Conservation (phyloP, 2,888 invertebrate genomes). For the Dioctria rufipes region DNA sequence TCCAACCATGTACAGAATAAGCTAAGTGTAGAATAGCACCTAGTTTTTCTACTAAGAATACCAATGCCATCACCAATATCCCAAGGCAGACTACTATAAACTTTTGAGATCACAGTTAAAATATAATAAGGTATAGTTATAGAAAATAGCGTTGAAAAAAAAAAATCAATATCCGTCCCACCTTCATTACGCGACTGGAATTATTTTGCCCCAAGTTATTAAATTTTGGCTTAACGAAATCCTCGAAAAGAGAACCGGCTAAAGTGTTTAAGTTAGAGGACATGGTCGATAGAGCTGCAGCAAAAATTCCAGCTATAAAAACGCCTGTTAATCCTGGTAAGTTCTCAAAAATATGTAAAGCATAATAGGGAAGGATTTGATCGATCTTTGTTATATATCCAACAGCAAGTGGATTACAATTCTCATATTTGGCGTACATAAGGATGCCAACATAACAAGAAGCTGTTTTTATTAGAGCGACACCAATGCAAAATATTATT, state of each 20-base stretch:
- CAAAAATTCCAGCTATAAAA: slow-evolving; percentile 73
- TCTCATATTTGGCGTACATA: slow-evolving; percentile 71
- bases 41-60: slow-evolving; percentile 76
- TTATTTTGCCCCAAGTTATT: slow-evolving; percentile 65
- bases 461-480: slow-evolving; percentile 55
- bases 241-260: slow-evolving; percentile 72
- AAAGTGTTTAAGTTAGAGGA: slow-evolving; percentile 74
- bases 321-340: slow-evolving; percentile 69
- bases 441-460: slow-evolving; percentile 68
- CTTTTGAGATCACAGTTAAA: slow-evolving; percentile 65
- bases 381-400: slow-evolving; percentile 63
- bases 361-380: slow-evolving; percentile 62
- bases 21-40: slow-evolving; percentile 80
- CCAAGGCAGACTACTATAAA: slow-evolving; percentile 73
- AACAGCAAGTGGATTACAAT: slow-evolving; percentile 71
- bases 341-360: slow-evolving; percentile 69
- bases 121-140: slow-evolving; percentile 56
- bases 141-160: background rate
- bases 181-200: slow-evolving; percentile 63
- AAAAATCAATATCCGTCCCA: slow-evolving; percentile 37
- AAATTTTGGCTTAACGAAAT: slow-evolving; percentile 69
- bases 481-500: slow-evolving; percentile 58
- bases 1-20: slow-evolving; percentile 76
- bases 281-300: slow-evolving; percentile 71
- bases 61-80: slow-evolving; percentile 72